These are phyloP conservation scores for Mellilla xanthometata DNA, from an alignment of 2,888 invertebrate species.

Conservation along the genomic window DNA sequence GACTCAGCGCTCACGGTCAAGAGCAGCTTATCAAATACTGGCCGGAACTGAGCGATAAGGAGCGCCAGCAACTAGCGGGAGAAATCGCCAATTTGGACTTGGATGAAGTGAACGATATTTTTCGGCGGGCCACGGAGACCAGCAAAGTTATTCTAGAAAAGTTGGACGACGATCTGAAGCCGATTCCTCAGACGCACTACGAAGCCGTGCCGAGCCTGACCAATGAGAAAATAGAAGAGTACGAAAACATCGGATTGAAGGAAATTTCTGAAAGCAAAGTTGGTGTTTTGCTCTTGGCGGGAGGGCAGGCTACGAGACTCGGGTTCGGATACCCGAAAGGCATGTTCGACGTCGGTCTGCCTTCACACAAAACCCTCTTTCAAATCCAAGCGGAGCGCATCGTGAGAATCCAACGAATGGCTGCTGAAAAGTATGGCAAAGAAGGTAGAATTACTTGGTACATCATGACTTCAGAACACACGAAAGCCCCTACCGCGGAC, in stretches of 20 bases:
- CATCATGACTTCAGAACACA: constrained; percentile 99
- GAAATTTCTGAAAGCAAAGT: constrained; percentile 87
- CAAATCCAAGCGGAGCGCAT: constrained; percentile 98
- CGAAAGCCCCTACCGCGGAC: constrained; percentile 90
- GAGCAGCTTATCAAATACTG: constrained; percentile 92
- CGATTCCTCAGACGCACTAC: constrained; percentile 91
- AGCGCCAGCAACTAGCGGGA: constrained; percentile 81
- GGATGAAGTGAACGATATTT: constrained; percentile 87
- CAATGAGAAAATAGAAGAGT: constrained; percentile 84
- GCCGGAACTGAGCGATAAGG: constrained; percentile 85
- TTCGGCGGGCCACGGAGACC: constrained; percentile 84
- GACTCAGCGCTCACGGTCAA: constrained; percentile 86
- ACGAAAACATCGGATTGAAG: constrained; percentile 86
- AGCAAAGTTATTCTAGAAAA: constrained; percentile 85
- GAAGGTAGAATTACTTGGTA: constrained; percentile 90
- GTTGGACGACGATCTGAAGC: constrained; percentile 91
- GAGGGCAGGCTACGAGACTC: constrained; percentile 98
- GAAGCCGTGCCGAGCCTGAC: constrained; percentile 88
- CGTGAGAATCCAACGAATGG: constrained; percentile 88
- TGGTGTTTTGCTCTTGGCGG: constrained; percentile 96
- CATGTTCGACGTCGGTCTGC: constrained; percentile 96
- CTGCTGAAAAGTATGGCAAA: constrained; percentile 85
- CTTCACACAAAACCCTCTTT: constrained; percentile 94
- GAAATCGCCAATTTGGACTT: constrained; percentile 88
- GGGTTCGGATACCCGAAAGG: constrained; percentile 98